These are phyloP conservation scores for Orthochromis indermauri DNA, from an alignment of 2,113 vertebrate species.

Conservation along the genomic window DNA sequence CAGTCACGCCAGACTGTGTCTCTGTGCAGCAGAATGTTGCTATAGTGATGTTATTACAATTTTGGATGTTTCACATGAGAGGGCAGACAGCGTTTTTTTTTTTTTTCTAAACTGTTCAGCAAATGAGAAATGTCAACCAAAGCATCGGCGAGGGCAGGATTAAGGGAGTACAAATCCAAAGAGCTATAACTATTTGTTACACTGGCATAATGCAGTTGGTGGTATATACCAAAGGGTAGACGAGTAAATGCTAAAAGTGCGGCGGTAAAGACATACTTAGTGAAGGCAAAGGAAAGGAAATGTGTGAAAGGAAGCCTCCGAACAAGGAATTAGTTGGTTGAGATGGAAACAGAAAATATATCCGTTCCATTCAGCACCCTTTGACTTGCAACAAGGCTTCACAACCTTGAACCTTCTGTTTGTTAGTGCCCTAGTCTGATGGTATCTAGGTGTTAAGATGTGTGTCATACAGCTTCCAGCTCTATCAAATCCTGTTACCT, in stretches of 20 bases:
- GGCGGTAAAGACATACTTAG: neutral
- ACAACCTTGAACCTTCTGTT: neutral
- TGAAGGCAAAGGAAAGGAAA: neutral
- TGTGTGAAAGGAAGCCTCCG: neutral
- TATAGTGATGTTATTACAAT: slow-evolving; percentile 43
- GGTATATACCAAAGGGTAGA: neutral
- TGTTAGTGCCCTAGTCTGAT: neutral
- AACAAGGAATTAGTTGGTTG: neutral
- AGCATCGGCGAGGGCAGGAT: slow-evolving; percentile 29
- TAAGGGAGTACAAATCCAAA: slow-evolving; percentile 34
- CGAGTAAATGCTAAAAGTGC: neutral
- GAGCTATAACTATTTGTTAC: slow-evolving; percentile 35
- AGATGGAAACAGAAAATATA: neutral
- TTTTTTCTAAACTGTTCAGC: neutral
- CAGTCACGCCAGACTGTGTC: neutral
- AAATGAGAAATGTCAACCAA: slow-evolving; percentile 61
- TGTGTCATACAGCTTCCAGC: neutral
- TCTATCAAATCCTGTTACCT: neutral
- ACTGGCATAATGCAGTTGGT: slow-evolving; percentile 11
- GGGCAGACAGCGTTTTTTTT: neutral
- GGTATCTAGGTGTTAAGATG: neutral
- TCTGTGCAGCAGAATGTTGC: slow-evolving; percentile 2
- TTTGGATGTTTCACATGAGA: slow-evolving; percentile 53
- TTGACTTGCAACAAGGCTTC: slow-evolving; percentile 11
- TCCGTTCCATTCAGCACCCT: neutral